Evolutionary conservation across 2,888 invertebrate genomes (phyloP), one percentile per base, ranked within the genome.

Genomic region (Argyresthia goedartella): DNA sequence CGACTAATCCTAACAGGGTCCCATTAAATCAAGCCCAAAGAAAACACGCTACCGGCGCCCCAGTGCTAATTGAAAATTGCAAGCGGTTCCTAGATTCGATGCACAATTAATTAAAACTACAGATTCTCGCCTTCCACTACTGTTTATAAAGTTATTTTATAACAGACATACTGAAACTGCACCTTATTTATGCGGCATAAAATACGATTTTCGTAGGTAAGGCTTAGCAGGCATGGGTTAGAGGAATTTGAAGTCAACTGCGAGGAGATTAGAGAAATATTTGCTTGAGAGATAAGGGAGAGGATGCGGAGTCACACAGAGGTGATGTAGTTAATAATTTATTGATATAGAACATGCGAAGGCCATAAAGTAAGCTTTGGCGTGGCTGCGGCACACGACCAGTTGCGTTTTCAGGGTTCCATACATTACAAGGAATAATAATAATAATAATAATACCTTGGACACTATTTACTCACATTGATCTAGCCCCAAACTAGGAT

Each of bases 321-420:
- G 74, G 77, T 48, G 48, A 36, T 76, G 81, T 79, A 75, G 80
- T 80, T 79, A 82, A 86, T 85, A 85, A 86, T 86, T 86, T 86
- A 86, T 86, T 84, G 84, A 84, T 84, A 81, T 84, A 82, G 82
- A 78, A 85, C 86, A 86, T 85, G 86, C 86, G 69, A 85, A 81
- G 81, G 78, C 85, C 85, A 84, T 86, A 85, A 85, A 85, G 82
- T 80, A 79, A 74, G 75, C 76, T 80, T 84, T 81, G 82, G 81
- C 82, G 81, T 78, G 78, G 76, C 25, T 25, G 25, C 25, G 25
- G 25, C 25, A 25, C 25, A 25, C 2, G 25, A 4, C 25, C 25
- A 25, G 25, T 25, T 25, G 81, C 76, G 79, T 73, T 81, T 80
- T 50, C 16, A 16, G 15, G 39, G 39, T 39, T 41, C 16, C 25